Base-by-base conservation (phyloP, 1,140 invertebrate genomes). In the Papilio aristodemus region DNA sequence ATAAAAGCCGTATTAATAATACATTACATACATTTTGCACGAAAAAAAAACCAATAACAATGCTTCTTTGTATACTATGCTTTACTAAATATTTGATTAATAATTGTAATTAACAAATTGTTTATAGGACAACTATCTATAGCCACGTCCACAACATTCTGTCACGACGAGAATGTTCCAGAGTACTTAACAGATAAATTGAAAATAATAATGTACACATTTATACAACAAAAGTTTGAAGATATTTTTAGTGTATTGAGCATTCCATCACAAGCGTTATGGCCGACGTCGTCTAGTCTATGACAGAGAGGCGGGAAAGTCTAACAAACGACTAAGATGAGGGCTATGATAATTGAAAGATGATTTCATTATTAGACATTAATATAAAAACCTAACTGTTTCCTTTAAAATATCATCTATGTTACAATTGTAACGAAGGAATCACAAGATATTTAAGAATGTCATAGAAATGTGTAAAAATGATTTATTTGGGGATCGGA, bases 281-380 rank as follows among this genome's bases (percentile, higher is more conserved):
- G 46, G 17, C 46, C 19, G 22, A 54, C 46, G 46, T 46, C 17
- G 8, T 54, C 46, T 54, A 54, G 1, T 54, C 46, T 54, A 22
- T 54, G 46, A 54, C 46, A 50, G 11, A 32, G 11, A 54, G 46
- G 46, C 46, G 46, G 46, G 46, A 54, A 25, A 54, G 11, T 46
- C 10, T 14, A 7, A 41, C 3, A 46, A 17, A 46, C 17, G 39
- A 19, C n/a, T n/a, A n/a, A 10, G 7, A 19, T 9, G 19, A 10
- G 7, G 17, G 5, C 10, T 22, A 19, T 7, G 17, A 46, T 46
- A 19, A 1, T 43, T 14, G 17, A 43, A 43, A 54, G 17, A 14
- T 8, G 8, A 14, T 14, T 14, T 43, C 41, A 6, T 43, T 4
- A n/a, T 41, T 41, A 4, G 13, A n/a, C 13, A n/a, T 41, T 43